These are phyloP conservation scores for Cairina moschata DNA, from an alignment of 2,113 vertebrate species.

Conservation along the genomic window DNA sequence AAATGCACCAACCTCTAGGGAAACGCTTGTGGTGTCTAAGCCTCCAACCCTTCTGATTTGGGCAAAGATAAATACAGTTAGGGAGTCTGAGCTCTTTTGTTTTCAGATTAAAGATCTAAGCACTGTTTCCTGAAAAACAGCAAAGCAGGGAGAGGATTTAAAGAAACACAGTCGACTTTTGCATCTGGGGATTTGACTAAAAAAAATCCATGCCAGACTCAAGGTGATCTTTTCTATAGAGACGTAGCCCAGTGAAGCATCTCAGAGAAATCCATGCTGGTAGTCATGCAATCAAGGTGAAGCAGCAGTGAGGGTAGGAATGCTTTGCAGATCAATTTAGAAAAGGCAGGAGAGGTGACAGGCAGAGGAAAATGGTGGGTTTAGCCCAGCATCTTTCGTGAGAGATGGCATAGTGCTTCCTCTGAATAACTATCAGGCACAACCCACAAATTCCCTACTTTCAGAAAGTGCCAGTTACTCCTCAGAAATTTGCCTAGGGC, in stretches of 20 bases:
- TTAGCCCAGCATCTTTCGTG: background rate
- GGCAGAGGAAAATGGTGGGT: background rate
- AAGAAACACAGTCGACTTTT: background rate
- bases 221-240: background rate
- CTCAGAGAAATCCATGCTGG: background rate
- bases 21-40: background rate
- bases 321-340: background rate
- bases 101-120: constrained; percentile 33
- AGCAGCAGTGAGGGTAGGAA: background rate
- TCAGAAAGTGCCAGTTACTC: background rate
- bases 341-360: background rate
- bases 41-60: constrained; percentile 28
- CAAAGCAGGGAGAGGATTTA: constrained; percentile 9
- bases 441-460: background rate
- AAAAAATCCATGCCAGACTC: background rate
- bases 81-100: background rate
- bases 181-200: background rate
- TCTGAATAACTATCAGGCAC: background rate
- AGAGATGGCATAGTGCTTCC: background rate
- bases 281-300: background rate
- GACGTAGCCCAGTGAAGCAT: background rate
- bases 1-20: constrained; percentile 16
- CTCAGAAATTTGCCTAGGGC: background rate
- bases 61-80: constrained; percentile 27
- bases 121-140: constrained; percentile 17